phyloP scores from a whole-genome alignment of 2,113 vertebrate species.

The Perognathus longimembris region DNA sequence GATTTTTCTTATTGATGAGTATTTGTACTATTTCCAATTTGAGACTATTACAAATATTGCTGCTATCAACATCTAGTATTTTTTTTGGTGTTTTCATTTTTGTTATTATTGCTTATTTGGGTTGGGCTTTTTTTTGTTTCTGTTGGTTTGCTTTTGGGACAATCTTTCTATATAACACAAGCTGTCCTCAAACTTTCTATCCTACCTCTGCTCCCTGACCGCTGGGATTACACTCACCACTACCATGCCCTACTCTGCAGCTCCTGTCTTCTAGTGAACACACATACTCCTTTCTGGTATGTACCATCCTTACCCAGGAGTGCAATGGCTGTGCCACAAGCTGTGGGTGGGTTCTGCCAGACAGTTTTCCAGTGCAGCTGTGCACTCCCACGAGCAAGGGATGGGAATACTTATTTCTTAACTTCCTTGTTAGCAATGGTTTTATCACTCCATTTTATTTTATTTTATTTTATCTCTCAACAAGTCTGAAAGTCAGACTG shows the following conservation, averaged over 20 bases:
- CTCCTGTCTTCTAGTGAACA: not conserved
- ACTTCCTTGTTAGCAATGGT: not conserved
- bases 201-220: not conserved
- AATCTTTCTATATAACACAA: not conserved
- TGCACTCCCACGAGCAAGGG: no score
- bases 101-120: no score
- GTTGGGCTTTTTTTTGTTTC: not conserved
- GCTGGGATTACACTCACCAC: not conserved
- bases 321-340: not conserved
- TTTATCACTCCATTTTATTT: not conserved
- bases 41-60: not conserved
- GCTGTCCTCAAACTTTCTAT: not conserved
- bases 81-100: not conserved
- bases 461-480: constrained; percentile 13
- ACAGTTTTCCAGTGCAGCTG: not conserved
- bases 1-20: not conserved
- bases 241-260: not conserved
- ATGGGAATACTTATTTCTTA: not conserved
- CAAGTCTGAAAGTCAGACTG: constrained; percentile 34
- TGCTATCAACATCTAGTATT: not conserved
- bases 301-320: not conserved
- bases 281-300: not conserved
- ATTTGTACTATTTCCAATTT: not conserved
- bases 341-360: not conserved
- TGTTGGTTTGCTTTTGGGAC: not conserved